A percentile compares a stretch with the other conserved stretches of the same genome.
These are phyloP conservation scores for Silvanus unidentatus DNA, from an alignment of 2,888 invertebrate species.

Conservation along the genomic window DNA sequence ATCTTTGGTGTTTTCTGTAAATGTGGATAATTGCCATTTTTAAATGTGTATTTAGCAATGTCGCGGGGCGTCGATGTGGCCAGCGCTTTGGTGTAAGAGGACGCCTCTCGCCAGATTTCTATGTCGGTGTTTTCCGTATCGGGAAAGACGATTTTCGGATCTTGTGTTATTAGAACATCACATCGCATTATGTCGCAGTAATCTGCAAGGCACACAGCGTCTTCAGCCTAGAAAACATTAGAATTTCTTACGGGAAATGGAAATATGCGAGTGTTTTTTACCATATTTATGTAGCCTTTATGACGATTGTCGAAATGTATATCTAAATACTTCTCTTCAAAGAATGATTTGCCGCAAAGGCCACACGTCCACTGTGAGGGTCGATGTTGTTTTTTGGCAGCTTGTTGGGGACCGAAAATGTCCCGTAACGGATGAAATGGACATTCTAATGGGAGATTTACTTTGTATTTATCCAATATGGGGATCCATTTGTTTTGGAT, in stretches of 20 bases:
- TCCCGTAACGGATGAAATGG: constrained; percentile 84
- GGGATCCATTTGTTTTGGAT: constrained; percentile 90
- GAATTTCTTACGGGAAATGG: too few relatives aligned
- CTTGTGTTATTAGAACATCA: constrained; percentile 75
- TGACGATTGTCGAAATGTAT: constrained; percentile 86
- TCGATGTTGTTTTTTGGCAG: constrained; percentile 77
- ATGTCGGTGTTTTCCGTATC: constrained; percentile 68
- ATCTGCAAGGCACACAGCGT: constrained; percentile 87
- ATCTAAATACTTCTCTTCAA: constrained; percentile 81
- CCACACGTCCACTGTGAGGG: constrained; percentile 88
- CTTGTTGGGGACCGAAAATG: constrained; percentile 81
- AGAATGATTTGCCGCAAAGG: constrained; percentile 86
- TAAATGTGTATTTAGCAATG: constrained; percentile 40
- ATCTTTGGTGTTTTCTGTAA: constrained; percentile 22
- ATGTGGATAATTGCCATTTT: constrained; percentile 32
- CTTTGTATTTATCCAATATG: constrained; percentile 81
- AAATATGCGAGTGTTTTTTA: constrained; percentile 32
- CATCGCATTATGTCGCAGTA: constrained; percentile 96
- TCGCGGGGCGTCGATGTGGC: constrained; percentile 46
- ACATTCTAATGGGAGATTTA: constrained; percentile 79
- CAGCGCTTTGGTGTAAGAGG: constrained; percentile 61
- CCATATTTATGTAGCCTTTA: constrained; percentile 77
- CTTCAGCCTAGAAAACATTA: constrained; percentile 82
- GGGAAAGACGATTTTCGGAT: constrained; percentile 60
- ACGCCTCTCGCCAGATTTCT: constrained; percentile 77